Evolutionary conservation across 2,113 vertebrate genomes (phyloP), one percentile per base, ranked within the genome.

Genomic region (Paracanthobrama guichenoti): DNA sequence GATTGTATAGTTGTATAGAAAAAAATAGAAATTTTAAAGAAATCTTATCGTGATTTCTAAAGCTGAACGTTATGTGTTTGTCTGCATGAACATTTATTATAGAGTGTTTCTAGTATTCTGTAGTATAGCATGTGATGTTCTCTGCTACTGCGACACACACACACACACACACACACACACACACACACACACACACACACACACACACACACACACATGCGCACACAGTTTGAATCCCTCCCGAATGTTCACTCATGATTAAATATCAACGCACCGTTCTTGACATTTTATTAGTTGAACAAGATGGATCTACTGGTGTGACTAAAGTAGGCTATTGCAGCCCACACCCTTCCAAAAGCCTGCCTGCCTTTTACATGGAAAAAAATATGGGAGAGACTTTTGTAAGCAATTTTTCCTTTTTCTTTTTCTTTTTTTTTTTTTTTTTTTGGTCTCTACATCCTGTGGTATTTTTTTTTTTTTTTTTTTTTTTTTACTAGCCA

Each of bases 241-340:
- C 71, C 73, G 50, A 64, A 87, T 85, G 88, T 91, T 90, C 88
- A 85, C 85, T 92, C 90, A 92, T 97, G 95, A 96, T 97, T 96
- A 96, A 97, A 96, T 95, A 95, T 95, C 88, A 83, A 93, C 93
- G 93, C 95, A 95, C 95, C 92, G 93, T 93, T 91, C 95, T 92
- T 95, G 96, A 95, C 95, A 93, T 94, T 90, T 96, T 94, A 96
- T 94, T 95, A 96, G 95, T 95, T 92, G 92, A 96, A 93, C 94
- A 96, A 96, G 95, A 96, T 96, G 95, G 95, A 97, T 97, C 96
- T 95, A 97, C 95, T 95, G 90, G 91, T 89, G 88, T 89, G 90
- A 91, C 92, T 93, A 94, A 94, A 94, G 93, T 95, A 96, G 94
- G 92, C 94, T 95, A 94, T 91, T 91, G 92, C 90, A 91, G 91